phyloP scores from a whole-genome alignment of 2,797 vertebrate genomes.

The Sphenodon punctatus region DNA sequence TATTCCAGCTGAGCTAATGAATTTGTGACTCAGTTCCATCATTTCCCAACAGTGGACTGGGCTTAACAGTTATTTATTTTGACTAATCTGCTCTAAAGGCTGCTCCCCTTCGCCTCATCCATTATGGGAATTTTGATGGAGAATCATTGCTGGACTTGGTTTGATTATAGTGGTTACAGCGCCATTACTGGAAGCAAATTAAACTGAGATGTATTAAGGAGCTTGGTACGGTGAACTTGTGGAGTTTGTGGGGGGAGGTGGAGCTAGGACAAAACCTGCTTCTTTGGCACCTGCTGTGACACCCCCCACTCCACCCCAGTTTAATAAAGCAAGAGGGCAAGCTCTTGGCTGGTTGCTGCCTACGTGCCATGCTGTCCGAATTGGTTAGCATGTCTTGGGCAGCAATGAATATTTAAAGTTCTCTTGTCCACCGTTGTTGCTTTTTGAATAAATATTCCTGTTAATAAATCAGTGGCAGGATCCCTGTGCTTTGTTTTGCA shows the following conservation, averaged over 20 bases:
- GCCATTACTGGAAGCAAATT: constrained; percentile 62
- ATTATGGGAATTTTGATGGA: constrained; percentile 56
- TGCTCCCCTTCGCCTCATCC: constrained; percentile 31
- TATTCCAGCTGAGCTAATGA: constrained; percentile 54
- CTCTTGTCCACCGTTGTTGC: constrained; percentile 44
- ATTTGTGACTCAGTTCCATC: constrained; percentile 5
- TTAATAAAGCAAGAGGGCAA: constrained; percentile 58
- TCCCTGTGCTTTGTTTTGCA: neutral
- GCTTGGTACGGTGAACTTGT: constrained; percentile 61
- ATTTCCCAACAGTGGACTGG: constrained; percentile 34
- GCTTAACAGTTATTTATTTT: constrained; percentile 60
- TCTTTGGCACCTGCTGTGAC: constrained; percentile 56
- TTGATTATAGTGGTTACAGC: constrained; percentile 62
- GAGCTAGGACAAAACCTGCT: constrained; percentile 50
- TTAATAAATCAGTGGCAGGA: neutral
- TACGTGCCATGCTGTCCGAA: constrained; percentile 37
- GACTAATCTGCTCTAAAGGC: constrained; percentile 47
- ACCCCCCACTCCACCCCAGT: too few relatives aligned
- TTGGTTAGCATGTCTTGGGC: constrained; percentile 35
- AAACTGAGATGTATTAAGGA: constrained; percentile 66
- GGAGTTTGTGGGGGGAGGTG: constrained; percentile 61
- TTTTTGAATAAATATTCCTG: constrained; percentile 31
- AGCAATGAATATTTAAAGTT: constrained; percentile 59
- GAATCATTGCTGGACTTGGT: constrained; percentile 45
- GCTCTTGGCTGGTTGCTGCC: neutral